Conservation (phyloP, 2,888 invertebrate genomes). For the Gastrophysa polygoni region DNA sequence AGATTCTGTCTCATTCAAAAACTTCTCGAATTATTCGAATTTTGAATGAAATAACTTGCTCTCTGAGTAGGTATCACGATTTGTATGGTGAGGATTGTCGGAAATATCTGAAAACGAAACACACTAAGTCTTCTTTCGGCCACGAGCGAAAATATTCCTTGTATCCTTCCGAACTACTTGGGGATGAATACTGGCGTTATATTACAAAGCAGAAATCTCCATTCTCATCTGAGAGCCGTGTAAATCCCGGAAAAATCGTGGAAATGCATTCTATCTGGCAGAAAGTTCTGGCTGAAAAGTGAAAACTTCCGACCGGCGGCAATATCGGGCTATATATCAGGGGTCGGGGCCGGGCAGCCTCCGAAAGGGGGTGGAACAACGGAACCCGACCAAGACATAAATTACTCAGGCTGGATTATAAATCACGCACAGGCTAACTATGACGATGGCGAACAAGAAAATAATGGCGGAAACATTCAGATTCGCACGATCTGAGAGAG, state of each 20-base stretch:
- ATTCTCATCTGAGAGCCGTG: background rate
- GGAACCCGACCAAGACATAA: constrained; percentile 47
- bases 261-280: constrained; percentile 22
- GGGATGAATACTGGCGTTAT: too few species aligned
- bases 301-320: constrained; percentile 40
- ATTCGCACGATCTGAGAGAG: too few species aligned
- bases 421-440: constrained; percentile 43
- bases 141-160: too few species aligned
- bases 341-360: constrained; percentile 36
- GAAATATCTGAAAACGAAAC: too few species aligned
- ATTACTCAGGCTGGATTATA: constrained; percentile 48
- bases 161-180: too few species aligned
- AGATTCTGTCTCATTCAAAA: too few species aligned
- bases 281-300: constrained; percentile 37
- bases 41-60: too few species aligned
- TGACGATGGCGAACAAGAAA: constrained; percentile 39
- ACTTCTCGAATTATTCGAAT: too few species aligned
- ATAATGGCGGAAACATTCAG: constrained; percentile 15
- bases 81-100: too few species aligned
- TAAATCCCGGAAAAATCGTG: constrained; percentile 8
- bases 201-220: background rate
- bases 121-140: too few species aligned
- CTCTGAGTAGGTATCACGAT: too few species aligned
- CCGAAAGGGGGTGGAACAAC: constrained; percentile 19
- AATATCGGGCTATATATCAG: constrained; percentile 37